A percentile compares a stretch with the other conserved stretches of the same genome.
These are phyloP conservation scores for Euphonia xanthogaster DNA, from an alignment of 2,797 vertebrate genomes.

Conservation along the genomic window DNA sequence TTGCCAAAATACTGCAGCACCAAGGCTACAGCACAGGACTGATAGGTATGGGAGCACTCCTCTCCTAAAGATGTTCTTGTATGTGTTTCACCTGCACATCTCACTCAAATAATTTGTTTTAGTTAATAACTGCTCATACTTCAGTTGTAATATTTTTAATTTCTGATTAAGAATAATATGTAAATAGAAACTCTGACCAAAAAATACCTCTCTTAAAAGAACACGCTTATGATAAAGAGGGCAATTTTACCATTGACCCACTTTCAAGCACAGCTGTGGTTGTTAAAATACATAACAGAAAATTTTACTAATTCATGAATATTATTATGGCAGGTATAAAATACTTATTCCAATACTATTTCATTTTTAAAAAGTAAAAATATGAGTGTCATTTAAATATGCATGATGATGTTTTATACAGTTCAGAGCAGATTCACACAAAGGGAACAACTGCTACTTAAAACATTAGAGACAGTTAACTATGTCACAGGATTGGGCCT, in stretches of 20 bases:
- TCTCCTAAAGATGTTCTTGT: neutral
- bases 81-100: neutral
- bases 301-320: neutral
- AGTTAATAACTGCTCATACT: neutral
- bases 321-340: neutral
- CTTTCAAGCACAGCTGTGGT: neutral
- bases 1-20: conserved; percentile 86
- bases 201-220: neutral
- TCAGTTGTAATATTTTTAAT: neutral
- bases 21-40: conserved; percentile 88
- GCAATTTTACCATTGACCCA: neutral
- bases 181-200: neutral
- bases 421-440: neutral
- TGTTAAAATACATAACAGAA: neutral
- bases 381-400: neutral
- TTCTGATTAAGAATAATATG: neutral
- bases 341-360: neutral
- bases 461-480: neutral
- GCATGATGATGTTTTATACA: neutral
- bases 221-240: neutral
- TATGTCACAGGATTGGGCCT: neutral
- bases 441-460: neutral
- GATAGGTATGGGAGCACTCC: conserved; percentile 60
- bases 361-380: neutral
- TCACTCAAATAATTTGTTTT: neutral